phyloP scores from a whole-genome alignment of 2,113 vertebrate species.

The Propithecus coquereli region DNA sequence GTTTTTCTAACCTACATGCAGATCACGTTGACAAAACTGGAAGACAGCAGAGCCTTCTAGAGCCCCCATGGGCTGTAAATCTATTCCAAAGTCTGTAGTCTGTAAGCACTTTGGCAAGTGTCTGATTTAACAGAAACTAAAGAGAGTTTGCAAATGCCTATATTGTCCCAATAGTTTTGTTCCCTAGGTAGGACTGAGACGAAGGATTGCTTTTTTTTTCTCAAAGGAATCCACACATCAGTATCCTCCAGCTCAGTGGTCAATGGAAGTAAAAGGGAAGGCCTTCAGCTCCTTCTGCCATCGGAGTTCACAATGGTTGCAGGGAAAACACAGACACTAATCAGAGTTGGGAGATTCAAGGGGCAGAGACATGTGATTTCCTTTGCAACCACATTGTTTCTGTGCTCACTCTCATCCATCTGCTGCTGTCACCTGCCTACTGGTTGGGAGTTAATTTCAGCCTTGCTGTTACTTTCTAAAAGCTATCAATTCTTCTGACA shows the following conservation, averaged over 20 bases:
- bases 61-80: neutral
- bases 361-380: neutral
- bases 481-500: conserved; percentile 64
- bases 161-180: neutral
- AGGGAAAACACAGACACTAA: neutral
- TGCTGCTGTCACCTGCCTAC: neutral
- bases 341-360: neutral
- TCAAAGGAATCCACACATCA: neutral
- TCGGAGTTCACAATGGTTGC: neutral
- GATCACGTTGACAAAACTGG: neutral
- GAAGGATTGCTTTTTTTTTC: neutral
- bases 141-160: neutral
- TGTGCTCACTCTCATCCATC: conserved; percentile 22
- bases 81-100: neutral
- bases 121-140: neutral
- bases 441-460: conserved; percentile 53
- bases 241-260: neutral
- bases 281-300: neutral
- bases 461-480: conserved; percentile 46
- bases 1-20: neutral
- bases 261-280: neutral
- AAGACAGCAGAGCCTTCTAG: neutral
- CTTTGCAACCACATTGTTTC: neutral
- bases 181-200: neutral
- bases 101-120: neutral